These are phyloP conservation scores for Julus scandinavius DNA, from an alignment of 2,888 invertebrate species.

Conservation along the genomic window DNA sequence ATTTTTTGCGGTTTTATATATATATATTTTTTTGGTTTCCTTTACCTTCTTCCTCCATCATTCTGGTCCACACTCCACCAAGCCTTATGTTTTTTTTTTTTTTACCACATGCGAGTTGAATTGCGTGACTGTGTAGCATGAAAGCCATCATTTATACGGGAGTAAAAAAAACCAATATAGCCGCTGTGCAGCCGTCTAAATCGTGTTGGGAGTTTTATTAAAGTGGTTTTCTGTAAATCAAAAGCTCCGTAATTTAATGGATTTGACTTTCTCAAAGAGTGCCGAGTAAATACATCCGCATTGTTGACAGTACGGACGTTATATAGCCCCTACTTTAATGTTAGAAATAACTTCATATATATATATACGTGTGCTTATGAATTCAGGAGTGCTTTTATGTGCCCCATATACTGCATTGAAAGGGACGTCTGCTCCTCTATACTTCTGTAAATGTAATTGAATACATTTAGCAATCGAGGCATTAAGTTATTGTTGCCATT, in stretches of 20 bases:
- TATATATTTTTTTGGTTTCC: neutral
- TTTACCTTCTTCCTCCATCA: constrained; percentile 16
- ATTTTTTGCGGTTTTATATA: neutral
- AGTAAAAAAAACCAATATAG: neutral
- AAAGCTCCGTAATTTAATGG: constrained; percentile 51
- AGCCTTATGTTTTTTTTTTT: neutral
- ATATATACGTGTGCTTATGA: neutral
- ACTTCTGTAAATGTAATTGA: constrained; percentile 18
- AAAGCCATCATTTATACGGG: neutral
- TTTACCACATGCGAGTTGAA: constrained; percentile 8
- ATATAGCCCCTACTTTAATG: neutral
- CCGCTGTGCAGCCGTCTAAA: constrained; percentile 24
- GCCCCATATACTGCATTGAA: neutral
- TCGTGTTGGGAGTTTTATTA: constrained; percentile 46
- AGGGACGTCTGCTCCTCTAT: neutral
- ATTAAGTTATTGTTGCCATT: constrained; percentile 18
- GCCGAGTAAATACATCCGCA: constrained; percentile 46
- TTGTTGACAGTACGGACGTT: neutral
- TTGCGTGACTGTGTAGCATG: constrained; percentile 48
- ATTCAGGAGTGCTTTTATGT: constrained; percentile 16
- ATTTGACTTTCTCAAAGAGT: constrained; percentile 50
- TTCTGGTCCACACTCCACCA: constrained; percentile 19
- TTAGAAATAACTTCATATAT: neutral
- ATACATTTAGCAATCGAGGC: constrained; percentile 18
- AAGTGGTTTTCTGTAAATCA: constrained; percentile 53